Evolutionary conservation across 64 coral and sea anemone species (phyloP).

Genomic region (Montipora foliosa): DNA sequence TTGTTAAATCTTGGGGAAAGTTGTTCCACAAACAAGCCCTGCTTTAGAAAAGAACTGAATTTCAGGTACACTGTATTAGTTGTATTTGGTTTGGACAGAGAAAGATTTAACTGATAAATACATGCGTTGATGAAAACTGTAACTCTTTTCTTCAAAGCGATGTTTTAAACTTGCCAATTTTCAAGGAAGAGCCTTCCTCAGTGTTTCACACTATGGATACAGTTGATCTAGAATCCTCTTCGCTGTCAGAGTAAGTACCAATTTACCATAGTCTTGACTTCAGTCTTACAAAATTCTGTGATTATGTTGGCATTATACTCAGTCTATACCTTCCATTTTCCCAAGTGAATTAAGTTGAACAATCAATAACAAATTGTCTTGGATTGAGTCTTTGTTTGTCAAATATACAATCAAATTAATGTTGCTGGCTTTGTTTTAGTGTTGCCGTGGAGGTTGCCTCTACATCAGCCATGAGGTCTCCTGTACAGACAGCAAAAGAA

Average conservation of each 20-base stretch:
- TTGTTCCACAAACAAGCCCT: no score
- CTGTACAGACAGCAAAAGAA: constrained; percentile 19
- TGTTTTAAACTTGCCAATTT: constrained; percentile 72
- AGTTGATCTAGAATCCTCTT: neutral
- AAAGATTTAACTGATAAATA: no score
- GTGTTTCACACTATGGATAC: constrained; percentile 30
- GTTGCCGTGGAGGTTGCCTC: neutral
- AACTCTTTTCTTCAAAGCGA: constrained; percentile 29
- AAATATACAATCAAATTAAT: no score
- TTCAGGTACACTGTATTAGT: no score
- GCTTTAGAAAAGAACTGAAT: no score
- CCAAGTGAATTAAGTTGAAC: no score
- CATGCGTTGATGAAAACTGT: neutral
- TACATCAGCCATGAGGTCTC: neutral
- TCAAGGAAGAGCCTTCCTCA: constrained; percentile 64
- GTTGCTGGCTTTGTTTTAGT: neutral
- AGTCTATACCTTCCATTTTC: no score
- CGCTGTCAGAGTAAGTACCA: constrained; percentile 16
- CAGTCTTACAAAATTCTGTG: neutral
- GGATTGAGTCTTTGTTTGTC: no score
- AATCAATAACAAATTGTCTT: no score
- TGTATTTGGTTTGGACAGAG: no score
- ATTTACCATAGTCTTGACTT: neutral
- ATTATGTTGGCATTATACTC: no score
- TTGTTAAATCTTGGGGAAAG: no score